Conservation (phyloP, 2,888 invertebrate genomes). For the Cephalotes varians region DNA sequence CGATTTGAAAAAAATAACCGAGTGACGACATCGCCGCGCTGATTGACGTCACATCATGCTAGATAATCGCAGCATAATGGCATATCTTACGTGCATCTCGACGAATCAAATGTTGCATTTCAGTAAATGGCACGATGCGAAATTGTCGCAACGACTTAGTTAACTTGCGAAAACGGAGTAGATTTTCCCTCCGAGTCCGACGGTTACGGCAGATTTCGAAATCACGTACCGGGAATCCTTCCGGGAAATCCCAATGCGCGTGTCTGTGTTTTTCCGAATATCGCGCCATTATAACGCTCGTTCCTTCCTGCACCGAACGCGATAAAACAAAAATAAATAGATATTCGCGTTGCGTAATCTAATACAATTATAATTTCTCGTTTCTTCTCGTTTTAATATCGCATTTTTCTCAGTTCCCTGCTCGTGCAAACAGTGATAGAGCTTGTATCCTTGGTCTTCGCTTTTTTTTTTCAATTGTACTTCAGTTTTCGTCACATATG, state of each 20-base stretch:
- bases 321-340: constrained; percentile 12
- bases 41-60: constrained; percentile 51
- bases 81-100: constrained; percentile 24
- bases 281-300: not conserved
- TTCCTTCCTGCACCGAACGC: not conserved
- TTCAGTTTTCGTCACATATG: not conserved
- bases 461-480: not conserved
- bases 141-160: constrained; percentile 48
- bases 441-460: not conserved
- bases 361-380: not conserved
- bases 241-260: constrained; percentile 55
- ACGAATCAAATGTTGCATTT: constrained; percentile 2
- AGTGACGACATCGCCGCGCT: constrained; percentile 33
- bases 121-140: not conserved
- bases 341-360: constrained; percentile 1
- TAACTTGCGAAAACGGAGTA: constrained; percentile 15
- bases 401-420: not conserved
- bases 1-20: constrained; percentile 10
- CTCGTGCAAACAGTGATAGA: not conserved
- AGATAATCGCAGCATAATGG: constrained; percentile 42
- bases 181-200: not conserved
- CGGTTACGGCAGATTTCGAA: constrained; percentile 32
- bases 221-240: constrained; percentile 12
- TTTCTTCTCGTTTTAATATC: not conserved
- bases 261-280: constrained; percentile 30